Conservation (phyloP, 1,140 invertebrate species). For the Metaphire vulgaris region DNA sequence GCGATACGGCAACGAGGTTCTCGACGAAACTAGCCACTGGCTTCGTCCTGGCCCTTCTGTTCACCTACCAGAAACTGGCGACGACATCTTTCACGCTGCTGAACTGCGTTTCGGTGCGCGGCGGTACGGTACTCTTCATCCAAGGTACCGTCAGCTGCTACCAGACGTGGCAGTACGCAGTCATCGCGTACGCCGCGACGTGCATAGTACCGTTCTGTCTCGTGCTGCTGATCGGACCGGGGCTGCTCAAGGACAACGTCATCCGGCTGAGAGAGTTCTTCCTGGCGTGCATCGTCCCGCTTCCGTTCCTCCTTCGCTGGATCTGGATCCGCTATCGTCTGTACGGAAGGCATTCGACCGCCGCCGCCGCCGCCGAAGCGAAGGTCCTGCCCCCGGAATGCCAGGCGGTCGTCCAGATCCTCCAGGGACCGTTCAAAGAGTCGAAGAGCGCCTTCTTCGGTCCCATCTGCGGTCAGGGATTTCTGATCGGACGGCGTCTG, state of each 20-base stretch:
- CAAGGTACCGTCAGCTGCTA: conserved; percentile 19
- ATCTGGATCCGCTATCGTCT: background rate
- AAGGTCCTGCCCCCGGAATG: background rate
- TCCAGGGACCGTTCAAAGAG: conserved; percentile 19
- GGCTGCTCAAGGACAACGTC: background rate
- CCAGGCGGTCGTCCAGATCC: background rate
- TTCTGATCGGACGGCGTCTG: conserved; percentile 10
- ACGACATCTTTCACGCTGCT: conserved; percentile 17
- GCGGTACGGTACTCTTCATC: conserved; percentile 16
- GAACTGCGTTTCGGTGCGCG: conserved; percentile 20
- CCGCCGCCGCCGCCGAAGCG: background rate
- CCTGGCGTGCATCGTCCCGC: conserved; percentile 16
- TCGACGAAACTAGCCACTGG: background rate
- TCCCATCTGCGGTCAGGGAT: conserved; percentile 2
- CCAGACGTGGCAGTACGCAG: conserved; percentile 19
- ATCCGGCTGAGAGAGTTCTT: conserved; percentile 11
- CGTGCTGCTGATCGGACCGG: conserved; percentile 12
- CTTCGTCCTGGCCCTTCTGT: conserved; percentile 19
- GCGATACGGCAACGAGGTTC: no score
- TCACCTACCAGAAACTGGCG: conserved; percentile 21
- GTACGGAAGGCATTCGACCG: background rate
- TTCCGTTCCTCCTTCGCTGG: conserved; percentile 21
- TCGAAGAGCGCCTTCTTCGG: background rate
- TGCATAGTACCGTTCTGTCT: conserved; percentile 14
- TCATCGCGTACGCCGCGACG: conserved; percentile 19